Conservation (phyloP, 2,113 vertebrate genomes). For the Mesoclemmys tuberculata region DNA sequence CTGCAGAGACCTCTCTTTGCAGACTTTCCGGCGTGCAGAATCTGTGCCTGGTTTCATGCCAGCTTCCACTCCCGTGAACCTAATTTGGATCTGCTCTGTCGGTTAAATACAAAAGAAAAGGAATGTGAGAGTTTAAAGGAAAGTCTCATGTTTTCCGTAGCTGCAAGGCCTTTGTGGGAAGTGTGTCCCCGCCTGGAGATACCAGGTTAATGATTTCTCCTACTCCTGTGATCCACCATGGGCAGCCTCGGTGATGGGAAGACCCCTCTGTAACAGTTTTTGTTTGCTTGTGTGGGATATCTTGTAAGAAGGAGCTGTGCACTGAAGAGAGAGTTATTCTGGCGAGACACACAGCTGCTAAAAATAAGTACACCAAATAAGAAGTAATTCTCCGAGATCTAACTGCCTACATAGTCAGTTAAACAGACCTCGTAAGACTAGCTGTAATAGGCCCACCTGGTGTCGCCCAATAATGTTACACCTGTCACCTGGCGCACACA, state of each 20-base stretch:
- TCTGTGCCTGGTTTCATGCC: fast-evolving
- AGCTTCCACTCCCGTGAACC: fast-evolving
- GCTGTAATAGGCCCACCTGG: background rate
- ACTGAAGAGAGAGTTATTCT: background rate
- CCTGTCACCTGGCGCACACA: background rate
- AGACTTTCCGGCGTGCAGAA: background rate
- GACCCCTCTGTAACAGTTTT: background rate
- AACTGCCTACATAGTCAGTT: conserved; percentile 46
- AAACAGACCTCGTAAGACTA: background rate
- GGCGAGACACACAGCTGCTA: background rate
- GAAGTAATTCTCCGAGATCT: background rate
- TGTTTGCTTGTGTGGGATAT: conserved; percentile 62
- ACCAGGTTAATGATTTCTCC: background rate
- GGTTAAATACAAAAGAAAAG: background rate
- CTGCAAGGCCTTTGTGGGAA: background rate
- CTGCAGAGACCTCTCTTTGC: background rate
- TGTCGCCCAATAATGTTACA: background rate
- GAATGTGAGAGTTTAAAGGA: background rate
- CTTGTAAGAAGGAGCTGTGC: conserved; percentile 47
- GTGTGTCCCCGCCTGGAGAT: fast-evolving
- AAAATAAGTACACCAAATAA: background rate
- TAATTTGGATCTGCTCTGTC: background rate
- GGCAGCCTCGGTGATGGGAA: background rate
- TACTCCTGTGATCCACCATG: fast-evolving
- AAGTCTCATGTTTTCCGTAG: background rate